Evolutionary conservation across 2,888 invertebrate genomes (phyloP).

Genomic region (Lapara coniferarum): DNA sequence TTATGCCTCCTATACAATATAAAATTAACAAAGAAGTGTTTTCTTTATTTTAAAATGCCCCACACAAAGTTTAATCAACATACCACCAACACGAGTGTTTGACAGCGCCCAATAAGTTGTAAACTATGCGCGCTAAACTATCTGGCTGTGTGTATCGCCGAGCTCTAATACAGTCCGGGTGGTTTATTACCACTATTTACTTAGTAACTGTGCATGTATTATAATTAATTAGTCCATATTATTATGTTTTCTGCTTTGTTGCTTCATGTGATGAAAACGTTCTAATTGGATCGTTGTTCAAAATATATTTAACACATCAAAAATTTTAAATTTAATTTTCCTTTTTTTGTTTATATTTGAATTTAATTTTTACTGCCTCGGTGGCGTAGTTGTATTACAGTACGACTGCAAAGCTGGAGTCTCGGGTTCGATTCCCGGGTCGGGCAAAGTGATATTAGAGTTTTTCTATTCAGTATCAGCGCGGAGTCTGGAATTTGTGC

Average conservation of each 20-base stretch:
- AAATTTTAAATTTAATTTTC: too few species aligned
- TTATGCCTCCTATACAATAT: too few species aligned
- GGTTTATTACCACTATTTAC: slow-evolving; percentile 62
- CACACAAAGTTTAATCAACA: too few species aligned
- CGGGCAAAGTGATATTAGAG: too few species aligned
- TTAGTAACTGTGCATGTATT: slow-evolving; percentile 56
- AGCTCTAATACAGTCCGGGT: slow-evolving; percentile 51
- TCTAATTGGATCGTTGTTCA: slow-evolving; percentile 1
- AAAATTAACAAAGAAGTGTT: too few species aligned
- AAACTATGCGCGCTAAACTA: slow-evolving; percentile 31
- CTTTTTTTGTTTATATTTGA: neutral
- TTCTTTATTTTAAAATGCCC: too few species aligned
- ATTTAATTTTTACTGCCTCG: neutral
- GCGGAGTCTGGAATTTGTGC: too few species aligned
- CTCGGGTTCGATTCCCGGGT: too few species aligned
- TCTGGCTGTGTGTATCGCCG: slow-evolving; percentile 42
- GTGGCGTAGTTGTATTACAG: too few species aligned
- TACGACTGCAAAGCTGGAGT: too few species aligned
- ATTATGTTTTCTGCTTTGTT: slow-evolving; percentile 52
- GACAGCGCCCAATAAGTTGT: neutral
- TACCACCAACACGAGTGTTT: neutral
- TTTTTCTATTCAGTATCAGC: too few species aligned
- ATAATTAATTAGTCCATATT: slow-evolving; percentile 62
- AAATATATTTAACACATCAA: too few species aligned
- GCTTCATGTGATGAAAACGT: slow-evolving; percentile 41